phyloP scores from a whole-genome alignment of 2,797 vertebrate species.

The Manis crassicaudata region DNA sequence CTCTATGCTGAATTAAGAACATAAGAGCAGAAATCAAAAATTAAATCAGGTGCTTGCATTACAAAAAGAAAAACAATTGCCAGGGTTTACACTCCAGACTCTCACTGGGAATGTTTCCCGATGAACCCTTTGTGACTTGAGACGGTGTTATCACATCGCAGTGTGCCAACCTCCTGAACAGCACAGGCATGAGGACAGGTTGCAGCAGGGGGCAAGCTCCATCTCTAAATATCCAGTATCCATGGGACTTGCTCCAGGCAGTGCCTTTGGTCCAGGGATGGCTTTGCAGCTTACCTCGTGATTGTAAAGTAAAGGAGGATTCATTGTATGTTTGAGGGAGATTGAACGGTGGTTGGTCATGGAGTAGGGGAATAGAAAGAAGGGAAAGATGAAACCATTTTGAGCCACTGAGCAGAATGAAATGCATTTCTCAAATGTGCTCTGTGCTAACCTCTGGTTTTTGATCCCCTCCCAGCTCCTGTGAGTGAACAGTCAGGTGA shows the following conservation, averaged over 20 bases:
- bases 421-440: not conserved
- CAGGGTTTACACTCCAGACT: not conserved
- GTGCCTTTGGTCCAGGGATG: not conserved
- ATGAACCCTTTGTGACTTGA: not conserved
- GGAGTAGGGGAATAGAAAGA: not conserved
- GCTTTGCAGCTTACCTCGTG: not conserved
- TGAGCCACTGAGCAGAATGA: not conserved
- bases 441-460: constrained; percentile 6
- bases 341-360: not conserved
- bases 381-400: not conserved
- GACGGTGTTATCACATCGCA: accelerated
- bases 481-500: not conserved
- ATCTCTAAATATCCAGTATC: not conserved
- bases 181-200: not conserved
- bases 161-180: too few relatives aligned
- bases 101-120: not conserved
- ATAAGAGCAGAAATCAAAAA: not conserved
- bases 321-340: not conserved
- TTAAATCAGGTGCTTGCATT: not conserved
- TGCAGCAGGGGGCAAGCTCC: not conserved
- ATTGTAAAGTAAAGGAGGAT: not conserved
- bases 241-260: too few relatives aligned
- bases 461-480: not conserved
- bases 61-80: not conserved
- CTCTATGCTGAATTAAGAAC: not conserved